Conservation (phyloP, 2,113 vertebrate genomes). For the Elephas maximus region DNA sequence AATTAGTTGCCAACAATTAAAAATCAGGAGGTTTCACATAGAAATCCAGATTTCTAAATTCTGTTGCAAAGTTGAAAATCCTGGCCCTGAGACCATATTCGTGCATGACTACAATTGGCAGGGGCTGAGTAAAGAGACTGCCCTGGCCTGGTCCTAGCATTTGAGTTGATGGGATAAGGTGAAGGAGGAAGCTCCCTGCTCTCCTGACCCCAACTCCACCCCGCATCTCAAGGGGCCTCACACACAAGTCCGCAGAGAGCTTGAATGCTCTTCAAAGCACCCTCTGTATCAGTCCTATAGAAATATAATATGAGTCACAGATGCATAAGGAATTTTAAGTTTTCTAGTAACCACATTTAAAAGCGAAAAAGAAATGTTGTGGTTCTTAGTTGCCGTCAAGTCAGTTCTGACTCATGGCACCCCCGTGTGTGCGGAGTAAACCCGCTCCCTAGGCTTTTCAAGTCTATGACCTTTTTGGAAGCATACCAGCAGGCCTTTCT, state of each 20-base stretch:
- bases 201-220: not conserved
- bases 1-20: not conserved
- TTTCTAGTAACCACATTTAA: not conserved
- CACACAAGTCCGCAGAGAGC: not conserved
- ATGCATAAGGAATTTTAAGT: not conserved
- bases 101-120: not conserved
- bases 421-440: not conserved
- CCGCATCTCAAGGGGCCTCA: not conserved
- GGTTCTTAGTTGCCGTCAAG: too few relatives aligned
- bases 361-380: not conserved
- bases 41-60: not conserved
- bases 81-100: not conserved
- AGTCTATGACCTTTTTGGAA: too few relatives aligned
- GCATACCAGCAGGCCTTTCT: too few relatives aligned
- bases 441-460: too few relatives aligned
- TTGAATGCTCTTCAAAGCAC: not conserved
- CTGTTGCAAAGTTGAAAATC: slow-evolving; percentile 14
- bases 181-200: not conserved
- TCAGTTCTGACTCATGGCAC: too few relatives aligned
- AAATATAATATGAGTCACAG: not conserved
- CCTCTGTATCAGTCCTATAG: not conserved
- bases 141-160: not conserved
- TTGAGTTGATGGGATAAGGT: not conserved
- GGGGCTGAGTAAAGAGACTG: not conserved
- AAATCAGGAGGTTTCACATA: not conserved